A percentile compares a stretch with the other conserved stretches of the same genome.
Conservation (phyloP, 2,888 invertebrate species). For the Ectemnius lituratus region DNA sequence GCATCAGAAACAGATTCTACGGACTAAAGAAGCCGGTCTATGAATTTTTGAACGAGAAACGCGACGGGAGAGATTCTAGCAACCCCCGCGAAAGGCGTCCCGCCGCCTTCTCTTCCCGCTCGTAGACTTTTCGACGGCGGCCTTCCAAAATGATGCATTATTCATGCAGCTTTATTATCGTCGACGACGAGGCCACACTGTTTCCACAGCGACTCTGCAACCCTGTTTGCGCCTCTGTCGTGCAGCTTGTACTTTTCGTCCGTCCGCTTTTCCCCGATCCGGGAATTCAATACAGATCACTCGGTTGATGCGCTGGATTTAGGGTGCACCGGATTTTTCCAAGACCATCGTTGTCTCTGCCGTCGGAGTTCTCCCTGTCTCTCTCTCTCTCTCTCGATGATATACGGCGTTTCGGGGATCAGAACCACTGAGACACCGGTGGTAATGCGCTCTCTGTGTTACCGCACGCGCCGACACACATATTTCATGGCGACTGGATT, state of each 20-base stretch:
- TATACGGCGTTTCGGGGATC: not conserved
- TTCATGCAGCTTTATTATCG: constrained; percentile 70
- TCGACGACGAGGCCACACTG: constrained; percentile 53
- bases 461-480: not conserved
- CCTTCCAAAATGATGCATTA: constrained; percentile 67
- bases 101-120: not conserved
- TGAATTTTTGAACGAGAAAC: constrained; percentile 57
- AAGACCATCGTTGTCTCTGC: no score
- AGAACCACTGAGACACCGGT: not conserved
- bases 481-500: constrained; percentile 2
- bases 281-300: no score
- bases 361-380: not conserved
- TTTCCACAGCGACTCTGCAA: constrained; percentile 53
- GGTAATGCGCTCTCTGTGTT: not conserved
- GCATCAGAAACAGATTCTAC: constrained; percentile 49
- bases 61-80: constrained; percentile 8
- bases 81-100: not conserved
- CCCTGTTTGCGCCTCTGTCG: not conserved
- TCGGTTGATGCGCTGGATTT: no score
- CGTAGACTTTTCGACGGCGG: constrained; percentile 39
- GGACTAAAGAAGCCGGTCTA: constrained; percentile 35
- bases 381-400: not conserved
- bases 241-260: not conserved
- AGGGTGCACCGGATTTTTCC: no score
- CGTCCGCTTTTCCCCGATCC: not conserved